A percentile compares a stretch with the other conserved stretches of the same genome.
phyloP scores from a whole-genome alignment of 2,888 invertebrate species.

The Baronia brevicornis region DNA sequence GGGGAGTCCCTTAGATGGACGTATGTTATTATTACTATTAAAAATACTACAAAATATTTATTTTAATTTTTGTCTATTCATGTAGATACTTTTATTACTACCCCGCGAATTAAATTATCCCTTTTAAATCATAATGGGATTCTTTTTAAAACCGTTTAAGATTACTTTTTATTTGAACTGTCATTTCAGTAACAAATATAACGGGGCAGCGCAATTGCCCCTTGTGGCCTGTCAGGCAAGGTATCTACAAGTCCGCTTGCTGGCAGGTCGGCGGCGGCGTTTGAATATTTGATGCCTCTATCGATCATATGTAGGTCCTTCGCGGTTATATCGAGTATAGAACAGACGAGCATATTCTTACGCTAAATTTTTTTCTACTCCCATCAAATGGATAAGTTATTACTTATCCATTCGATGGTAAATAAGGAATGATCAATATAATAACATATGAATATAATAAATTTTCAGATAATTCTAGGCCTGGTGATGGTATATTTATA shows the following conservation, averaged over 20 bases:
- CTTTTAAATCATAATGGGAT: no score
- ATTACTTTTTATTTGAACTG: constrained; percentile 31
- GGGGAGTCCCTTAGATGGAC: no score
- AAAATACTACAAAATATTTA: no score
- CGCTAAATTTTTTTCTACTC: constrained; percentile 1
- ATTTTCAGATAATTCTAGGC: no score
- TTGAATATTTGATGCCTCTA: constrained; percentile 71
- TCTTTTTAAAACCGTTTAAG: constrained; percentile 20
- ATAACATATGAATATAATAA: no score
- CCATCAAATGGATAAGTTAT: constrained; percentile 8
- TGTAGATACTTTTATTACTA: no score
- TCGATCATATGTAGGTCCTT: constrained; percentile 73
- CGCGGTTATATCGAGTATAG: constrained; percentile 31
- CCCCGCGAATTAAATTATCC: no score
- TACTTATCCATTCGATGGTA: constrained; percentile 2
- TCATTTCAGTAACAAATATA: constrained; percentile 44
- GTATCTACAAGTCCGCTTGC: constrained; percentile 61
- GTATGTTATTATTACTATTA: no score
- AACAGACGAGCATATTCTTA: constrained; percentile 2
- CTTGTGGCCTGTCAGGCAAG: constrained; percentile 61
- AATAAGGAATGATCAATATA: no score
- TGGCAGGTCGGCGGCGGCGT: constrained; percentile 47
- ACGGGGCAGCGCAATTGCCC: constrained; percentile 43
- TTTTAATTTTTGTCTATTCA: no score
- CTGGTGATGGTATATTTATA: no score